Evolutionary conservation across 2,113 vertebrate genomes (phyloP).

Genomic region (Dipodomys stephensi): DNA sequence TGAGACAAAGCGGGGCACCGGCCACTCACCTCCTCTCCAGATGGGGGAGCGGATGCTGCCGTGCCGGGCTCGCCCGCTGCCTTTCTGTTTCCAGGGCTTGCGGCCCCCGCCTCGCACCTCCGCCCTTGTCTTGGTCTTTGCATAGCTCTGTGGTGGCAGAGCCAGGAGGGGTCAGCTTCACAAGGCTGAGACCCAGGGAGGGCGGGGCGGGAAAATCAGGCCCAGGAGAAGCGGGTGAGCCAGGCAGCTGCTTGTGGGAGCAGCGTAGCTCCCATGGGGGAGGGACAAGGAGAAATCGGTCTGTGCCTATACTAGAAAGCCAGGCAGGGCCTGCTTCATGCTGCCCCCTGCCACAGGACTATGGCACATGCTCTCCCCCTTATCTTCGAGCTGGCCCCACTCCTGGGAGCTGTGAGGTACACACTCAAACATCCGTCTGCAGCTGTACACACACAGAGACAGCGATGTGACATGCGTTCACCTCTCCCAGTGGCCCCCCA

Average conservation of each 20-base stretch:
- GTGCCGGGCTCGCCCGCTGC: constrained; percentile 90
- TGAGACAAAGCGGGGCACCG: neutral
- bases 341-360: neutral
- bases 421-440: too few relatives aligned
- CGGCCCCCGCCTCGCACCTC: constrained; percentile 93
- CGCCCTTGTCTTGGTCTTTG: constrained; percentile 90
- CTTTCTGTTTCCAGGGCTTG: constrained; percentile 95
- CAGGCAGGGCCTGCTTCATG: neutral
- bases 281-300: too few relatives aligned
- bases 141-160: constrained; percentile 88
- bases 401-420: neutral
- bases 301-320: too few relatives aligned
- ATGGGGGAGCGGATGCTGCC: constrained; percentile 94
- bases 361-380: rapidly evolving
- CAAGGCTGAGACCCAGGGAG: neutral
- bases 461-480: neutral
- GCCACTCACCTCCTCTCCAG: constrained; percentile 91
- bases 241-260: too few relatives aligned
- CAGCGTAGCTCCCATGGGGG: too few relatives aligned
- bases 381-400: too few relatives aligned
- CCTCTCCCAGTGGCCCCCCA: neutral
- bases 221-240: too few relatives aligned
- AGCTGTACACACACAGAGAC: too few relatives aligned
- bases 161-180: neutral
- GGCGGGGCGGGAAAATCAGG: too few relatives aligned